Evolutionary conservation across 2,888 invertebrate genomes (phyloP).

Genomic region (Frankliniella fusca): DNA sequence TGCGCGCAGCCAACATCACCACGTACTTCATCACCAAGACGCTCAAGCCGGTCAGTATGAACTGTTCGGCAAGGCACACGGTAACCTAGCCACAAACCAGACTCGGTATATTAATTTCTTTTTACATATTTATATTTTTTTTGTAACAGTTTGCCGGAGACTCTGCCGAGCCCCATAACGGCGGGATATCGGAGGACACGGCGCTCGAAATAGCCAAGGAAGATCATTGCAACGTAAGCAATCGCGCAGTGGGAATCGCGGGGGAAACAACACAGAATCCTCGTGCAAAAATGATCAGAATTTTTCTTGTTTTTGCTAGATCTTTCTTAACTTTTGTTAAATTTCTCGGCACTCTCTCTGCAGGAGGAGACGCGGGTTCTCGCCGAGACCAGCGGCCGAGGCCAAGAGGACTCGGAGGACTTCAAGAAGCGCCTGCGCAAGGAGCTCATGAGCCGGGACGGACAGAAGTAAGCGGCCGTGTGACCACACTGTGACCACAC

Average conservation of each 20-base stretch:
- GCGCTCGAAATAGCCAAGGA: slow-evolving; percentile 46
- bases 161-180: slow-evolving; percentile 48
- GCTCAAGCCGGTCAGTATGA: slow-evolving; percentile 60
- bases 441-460: slow-evolving; percentile 79
- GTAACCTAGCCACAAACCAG: background rate
- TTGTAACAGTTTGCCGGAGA: background rate
- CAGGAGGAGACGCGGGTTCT: slow-evolving; percentile 14
- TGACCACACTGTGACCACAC: no score
- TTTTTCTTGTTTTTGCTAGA: no score
- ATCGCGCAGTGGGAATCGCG: background rate
- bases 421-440: slow-evolving; percentile 74
- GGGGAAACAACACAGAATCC: no score
- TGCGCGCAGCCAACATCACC: slow-evolving; percentile 81
- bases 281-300: no score
- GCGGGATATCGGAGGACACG: slow-evolving; percentile 48
- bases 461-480: slow-evolving; percentile 61
- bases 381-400: background rate
- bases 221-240: slow-evolving; percentile 47
- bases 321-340: no score
- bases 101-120: no score
- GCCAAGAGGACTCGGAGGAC: slow-evolving; percentile 69
- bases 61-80: background rate
- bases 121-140: background rate
- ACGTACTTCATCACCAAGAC: slow-evolving; percentile 88
- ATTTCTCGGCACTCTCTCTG: background rate